phyloP scores from a whole-genome alignment of 1,140 invertebrate genomes.

The Aleiodes sp. region DNA sequence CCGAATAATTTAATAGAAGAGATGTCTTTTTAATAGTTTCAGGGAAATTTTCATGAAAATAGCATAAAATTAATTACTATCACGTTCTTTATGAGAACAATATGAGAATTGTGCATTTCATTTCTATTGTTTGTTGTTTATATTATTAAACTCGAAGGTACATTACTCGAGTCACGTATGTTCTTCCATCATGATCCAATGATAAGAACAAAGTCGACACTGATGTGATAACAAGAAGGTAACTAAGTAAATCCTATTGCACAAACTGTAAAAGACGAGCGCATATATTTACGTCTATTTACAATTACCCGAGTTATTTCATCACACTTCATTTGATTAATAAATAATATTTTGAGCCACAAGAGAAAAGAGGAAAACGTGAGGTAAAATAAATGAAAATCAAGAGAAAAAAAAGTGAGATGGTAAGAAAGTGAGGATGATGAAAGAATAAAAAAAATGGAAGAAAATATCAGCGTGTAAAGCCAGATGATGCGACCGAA shows the following conservation, averaged over 20 bases:
- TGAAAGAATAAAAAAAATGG: not conserved
- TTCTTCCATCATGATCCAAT: not conserved
- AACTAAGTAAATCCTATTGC: not conserved
- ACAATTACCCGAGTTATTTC: not conserved
- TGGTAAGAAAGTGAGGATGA: no score
- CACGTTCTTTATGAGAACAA: no score
- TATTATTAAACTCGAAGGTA: no score
- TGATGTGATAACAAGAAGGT: conserved; percentile 9
- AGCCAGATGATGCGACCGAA: not conserved
- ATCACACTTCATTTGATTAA: conserved; percentile 4
- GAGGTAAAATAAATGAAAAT: not conserved
- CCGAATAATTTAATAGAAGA: no score
- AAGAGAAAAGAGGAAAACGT: not conserved
- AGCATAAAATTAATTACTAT: not conserved
- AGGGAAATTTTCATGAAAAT: conserved; percentile 56
- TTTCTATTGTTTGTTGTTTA: no score
- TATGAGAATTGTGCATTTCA: no score
- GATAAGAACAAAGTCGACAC: conserved; percentile 9
- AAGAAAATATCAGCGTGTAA: not conserved
- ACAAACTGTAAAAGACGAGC: not conserved
- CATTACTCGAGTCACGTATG: not conserved
- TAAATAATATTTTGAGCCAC: not conserved
- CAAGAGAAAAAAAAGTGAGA: no score
- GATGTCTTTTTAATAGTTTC: no score
- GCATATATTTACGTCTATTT: conserved; percentile 13